These are phyloP conservation scores for Lynx canadensis DNA, from an alignment of 2,113 vertebrate genomes.

Conservation along the genomic window DNA sequence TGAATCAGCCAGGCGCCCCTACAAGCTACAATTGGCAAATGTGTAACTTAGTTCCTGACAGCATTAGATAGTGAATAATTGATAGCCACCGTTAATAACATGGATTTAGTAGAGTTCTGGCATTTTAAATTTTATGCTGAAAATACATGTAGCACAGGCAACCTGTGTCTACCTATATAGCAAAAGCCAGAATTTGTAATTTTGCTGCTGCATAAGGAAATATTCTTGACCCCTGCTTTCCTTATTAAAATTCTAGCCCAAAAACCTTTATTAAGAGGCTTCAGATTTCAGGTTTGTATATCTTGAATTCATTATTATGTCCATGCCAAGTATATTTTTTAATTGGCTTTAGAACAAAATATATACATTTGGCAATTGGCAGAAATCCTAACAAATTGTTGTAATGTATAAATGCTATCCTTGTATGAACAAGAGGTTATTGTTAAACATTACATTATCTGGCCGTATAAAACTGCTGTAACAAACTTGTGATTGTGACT, in stretches of 20 bases:
- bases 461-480: neutral
- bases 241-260: neutral
- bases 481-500: neutral
- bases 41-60: neutral
- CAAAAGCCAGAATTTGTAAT: neutral
- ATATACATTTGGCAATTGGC: neutral
- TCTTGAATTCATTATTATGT: neutral
- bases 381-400: slow-evolving; percentile 17
- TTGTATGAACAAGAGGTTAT: neutral
- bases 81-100: neutral
- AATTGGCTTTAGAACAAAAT: neutral
- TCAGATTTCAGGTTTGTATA: neutral
- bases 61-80: neutral
- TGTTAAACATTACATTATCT: neutral
- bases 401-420: neutral
- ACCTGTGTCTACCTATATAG: neutral
- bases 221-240: neutral
- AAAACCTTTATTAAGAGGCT: neutral
- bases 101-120: neutral
- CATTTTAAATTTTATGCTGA: neutral
- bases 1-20: neutral
- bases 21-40: neutral
- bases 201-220: slow-evolving; percentile 24
- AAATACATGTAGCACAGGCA: neutral
- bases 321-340: neutral